A percentile compares a stretch with the other conserved stretches of the same genome.
phyloP scores from a whole-genome alignment of 2,113 vertebrate species.

The Actinemys pallida region DNA sequence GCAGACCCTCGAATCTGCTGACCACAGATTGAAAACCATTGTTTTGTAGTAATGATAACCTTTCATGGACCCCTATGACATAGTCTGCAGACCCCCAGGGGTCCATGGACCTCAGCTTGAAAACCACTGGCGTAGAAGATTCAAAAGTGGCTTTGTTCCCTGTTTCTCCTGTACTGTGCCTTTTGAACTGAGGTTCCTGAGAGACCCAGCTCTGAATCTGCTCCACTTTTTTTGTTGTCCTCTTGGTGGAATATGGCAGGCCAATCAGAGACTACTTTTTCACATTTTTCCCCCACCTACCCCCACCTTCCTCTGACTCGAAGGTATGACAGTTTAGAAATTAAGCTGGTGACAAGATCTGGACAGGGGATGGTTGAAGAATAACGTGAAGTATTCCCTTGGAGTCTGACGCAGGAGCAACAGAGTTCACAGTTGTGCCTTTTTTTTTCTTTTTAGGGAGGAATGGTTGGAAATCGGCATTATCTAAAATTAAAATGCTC shows the following conservation, averaged over 20 bases:
- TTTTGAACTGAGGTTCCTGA: not conserved
- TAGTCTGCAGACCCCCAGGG: not conserved
- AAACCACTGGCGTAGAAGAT: not conserved
- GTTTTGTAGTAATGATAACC: too few species aligned
- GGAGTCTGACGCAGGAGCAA: not conserved
- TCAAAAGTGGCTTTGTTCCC: not conserved
- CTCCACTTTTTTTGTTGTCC: not conserved
- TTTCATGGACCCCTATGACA: too few species aligned
- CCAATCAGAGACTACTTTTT: not conserved
- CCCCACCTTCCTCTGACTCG: not conserved
- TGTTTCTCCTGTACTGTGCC: not conserved
- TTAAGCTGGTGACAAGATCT: not conserved
- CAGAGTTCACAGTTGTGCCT: not conserved
- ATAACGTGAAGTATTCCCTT: not conserved
- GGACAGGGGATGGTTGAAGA: not conserved
- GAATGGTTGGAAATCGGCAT: not conserved
- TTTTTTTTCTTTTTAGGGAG: not conserved
- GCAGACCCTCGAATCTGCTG: too few species aligned
- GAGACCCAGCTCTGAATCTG: not conserved
- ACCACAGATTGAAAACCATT: too few species aligned
- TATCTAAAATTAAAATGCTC: not conserved
- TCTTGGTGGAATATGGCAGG: not conserved
- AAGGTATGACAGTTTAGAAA: not conserved
- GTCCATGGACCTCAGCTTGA: not conserved
- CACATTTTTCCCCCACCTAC: fast-evolving